Percentiles rank a stretch among this genome's conserved stretches.
phyloP scores from a whole-genome alignment of 37 sponge, comb jelly and placozoan species.

The Tethya wilhelma region DNA sequence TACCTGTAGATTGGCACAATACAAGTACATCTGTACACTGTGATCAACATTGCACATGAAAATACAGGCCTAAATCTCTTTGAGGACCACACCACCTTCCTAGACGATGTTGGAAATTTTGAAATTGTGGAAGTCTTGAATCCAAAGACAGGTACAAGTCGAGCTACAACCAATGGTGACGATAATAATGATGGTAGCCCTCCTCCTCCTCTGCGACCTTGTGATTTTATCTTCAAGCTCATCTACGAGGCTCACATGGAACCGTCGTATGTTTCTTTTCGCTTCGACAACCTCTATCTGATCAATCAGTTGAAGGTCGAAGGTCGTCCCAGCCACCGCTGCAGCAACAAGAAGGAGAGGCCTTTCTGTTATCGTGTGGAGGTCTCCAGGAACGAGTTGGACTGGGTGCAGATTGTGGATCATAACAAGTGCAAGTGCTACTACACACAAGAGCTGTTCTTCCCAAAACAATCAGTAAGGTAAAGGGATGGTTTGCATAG shows the following conservation, averaged over 20 bases:
- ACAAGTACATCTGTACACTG: not conserved
- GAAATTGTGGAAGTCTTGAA: not conserved
- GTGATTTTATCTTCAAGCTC: not conserved
- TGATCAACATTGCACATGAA: not conserved
- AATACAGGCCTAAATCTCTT: conserved; percentile 3
- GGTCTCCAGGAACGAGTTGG: not conserved
- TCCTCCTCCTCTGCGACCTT: too few relatives aligned
- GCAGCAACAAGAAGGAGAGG: not conserved
- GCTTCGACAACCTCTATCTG: conserved; percentile 1
- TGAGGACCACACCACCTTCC: not conserved
- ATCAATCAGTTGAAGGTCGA: not conserved
- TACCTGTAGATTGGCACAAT: not conserved
- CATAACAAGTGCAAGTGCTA: conserved; percentile 21
- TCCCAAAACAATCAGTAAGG: conserved; percentile 4
- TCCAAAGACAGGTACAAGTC: not conserved
- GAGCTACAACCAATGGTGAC: too few relatives aligned
- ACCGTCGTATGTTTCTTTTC: not conserved
- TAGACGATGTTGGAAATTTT: not conserved
- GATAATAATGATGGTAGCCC: too few relatives aligned
- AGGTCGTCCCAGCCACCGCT: not conserved
- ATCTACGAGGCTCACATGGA: not conserved
- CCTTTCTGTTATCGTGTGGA: conserved; percentile 12
- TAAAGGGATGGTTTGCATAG: too few relatives aligned
- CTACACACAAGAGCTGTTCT: not conserved
- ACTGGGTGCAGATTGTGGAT: not conserved